Conservation (phyloP, 2,888 invertebrate species). For the Tricholauxania praeusta region DNA sequence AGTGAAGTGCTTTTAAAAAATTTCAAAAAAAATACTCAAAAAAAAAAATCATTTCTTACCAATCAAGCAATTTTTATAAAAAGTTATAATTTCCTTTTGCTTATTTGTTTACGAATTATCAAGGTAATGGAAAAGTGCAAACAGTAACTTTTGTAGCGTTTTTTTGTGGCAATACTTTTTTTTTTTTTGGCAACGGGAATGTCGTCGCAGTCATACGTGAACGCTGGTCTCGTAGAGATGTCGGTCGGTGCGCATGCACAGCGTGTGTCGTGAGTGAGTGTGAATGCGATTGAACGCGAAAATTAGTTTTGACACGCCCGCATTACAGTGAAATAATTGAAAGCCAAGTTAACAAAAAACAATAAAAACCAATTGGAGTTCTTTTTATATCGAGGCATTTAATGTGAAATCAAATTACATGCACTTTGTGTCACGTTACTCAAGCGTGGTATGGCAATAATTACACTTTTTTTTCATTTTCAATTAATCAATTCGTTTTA, state of each 20-base stretch:
- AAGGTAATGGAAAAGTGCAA: conserved; percentile 1
- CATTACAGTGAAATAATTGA: not conserved
- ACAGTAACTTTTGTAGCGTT: not conserved
- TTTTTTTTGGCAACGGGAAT: not conserved
- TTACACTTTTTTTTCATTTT: no score
- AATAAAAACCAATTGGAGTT: no score
- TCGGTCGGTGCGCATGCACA: not conserved
- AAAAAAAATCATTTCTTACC: not conserved
- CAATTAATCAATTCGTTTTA: no score
- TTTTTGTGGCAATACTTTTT: not conserved
- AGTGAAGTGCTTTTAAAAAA: no score
- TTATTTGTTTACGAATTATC: conserved; percentile 25
- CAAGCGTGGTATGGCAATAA: no score
- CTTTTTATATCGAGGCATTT: no score
- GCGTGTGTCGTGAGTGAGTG: not conserved
- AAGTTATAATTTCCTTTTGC: not conserved
- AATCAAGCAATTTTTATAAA: not conserved
- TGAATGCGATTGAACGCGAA: conserved; percentile 7
- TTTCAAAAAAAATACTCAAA: not conserved
- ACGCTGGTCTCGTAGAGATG: not conserved
- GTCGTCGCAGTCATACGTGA: conserved; percentile 13
- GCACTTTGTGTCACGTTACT: no score
- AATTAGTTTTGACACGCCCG: not conserved
- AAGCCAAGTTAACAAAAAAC: not conserved
- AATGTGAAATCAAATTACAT: no score